phyloP scores from a whole-genome alignment of 2,797 vertebrate species.

The Aeoliscus strigatus region DNA sequence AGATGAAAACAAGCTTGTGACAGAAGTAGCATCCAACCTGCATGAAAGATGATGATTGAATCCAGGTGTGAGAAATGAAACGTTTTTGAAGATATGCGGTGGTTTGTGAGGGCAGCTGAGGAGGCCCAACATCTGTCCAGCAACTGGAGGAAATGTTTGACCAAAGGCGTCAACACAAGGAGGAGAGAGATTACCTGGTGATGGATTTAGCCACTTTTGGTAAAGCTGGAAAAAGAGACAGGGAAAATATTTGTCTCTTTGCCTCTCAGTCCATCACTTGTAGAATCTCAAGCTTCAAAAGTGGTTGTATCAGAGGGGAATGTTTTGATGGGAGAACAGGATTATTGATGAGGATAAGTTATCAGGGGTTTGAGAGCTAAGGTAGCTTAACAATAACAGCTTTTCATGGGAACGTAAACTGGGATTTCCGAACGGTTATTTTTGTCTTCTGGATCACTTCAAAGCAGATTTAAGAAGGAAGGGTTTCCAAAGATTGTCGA shows the following conservation, averaged over 20 bases:
- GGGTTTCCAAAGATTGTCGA: slow-evolving; percentile 34
- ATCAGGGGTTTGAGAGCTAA: slow-evolving; percentile 54
- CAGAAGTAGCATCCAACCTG: slow-evolving; percentile 31
- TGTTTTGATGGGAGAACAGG: slow-evolving; percentile 53
- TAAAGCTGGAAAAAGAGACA: slow-evolving; percentile 29
- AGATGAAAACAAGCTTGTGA: slow-evolving; percentile 39
- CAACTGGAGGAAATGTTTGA: slow-evolving; percentile 60
- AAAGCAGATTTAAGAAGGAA: slow-evolving; percentile 43
- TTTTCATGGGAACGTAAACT: slow-evolving; percentile 39
- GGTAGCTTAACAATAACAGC: slow-evolving; percentile 57
- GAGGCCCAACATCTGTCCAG: slow-evolving; percentile 53
- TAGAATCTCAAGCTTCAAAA: slow-evolving; percentile 45
- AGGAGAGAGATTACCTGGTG: slow-evolving; percentile 44
- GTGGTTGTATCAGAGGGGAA: slow-evolving; percentile 52
- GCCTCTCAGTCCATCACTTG: slow-evolving; percentile 49
- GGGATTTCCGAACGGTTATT: slow-evolving; percentile 27
- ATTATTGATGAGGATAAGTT: slow-evolving; percentile 47
- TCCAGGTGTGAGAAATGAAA: slow-evolving; percentile 55
- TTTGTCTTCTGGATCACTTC: slow-evolving; percentile 47
- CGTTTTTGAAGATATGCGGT: slow-evolving; percentile 30
- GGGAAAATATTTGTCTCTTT: slow-evolving; percentile 54
- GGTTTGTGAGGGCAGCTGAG: slow-evolving; percentile 50
- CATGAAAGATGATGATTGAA: slow-evolving; percentile 46
- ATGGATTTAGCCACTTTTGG: slow-evolving; percentile 56
- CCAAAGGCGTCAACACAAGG: slow-evolving; percentile 39